Evolutionary conservation across 2,888 invertebrate genomes (phyloP), one percentile per base, ranked within the genome.

Genomic region (Tigriopus californicus): DNA sequence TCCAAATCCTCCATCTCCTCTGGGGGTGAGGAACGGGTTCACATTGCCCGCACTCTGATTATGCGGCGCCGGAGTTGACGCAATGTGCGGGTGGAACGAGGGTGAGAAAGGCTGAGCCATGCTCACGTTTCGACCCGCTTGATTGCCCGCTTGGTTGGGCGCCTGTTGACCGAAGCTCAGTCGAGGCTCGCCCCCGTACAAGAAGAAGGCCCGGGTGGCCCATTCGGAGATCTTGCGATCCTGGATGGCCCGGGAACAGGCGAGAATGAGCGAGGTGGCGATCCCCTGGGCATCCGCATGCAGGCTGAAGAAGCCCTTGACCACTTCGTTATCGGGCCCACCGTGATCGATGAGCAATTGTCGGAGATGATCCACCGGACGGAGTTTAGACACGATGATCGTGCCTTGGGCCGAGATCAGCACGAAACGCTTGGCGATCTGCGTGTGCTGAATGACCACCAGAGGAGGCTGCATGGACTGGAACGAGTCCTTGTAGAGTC

Each of bases 181-280:
- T 24, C 63, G 62, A 2, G 74, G 70, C 46, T 90, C 89, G 1
- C 87, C 86, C 24, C 95, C 94, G 68, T 88, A 91, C 63, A 89
- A 73, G 72, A 92, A 87, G 72, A 92, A 90, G 0, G 92, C 90
- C 65, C 88, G 80, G 0, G 88, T 83, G 0, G 94, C 92, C 83
- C 87, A 85, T 67, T 90, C 84, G 54, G 83, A 79, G 1, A 80
- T 70, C 73, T 78, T 67, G 20, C 20, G n/a, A 49, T 33, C 47
- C 12, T 20, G 25, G 5, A 58, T 22, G 20, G 47, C 12, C 18
- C 33, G 24, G n/a, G 20, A 44, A 61, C 89, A 90, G 0, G 92
- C 90, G 61, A 95, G 71, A 65, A 86, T 80, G 49, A 94, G 74
- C 59, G 87, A 84, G 46, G 86, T 88, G 1, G 87, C 87, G 70